A percentile compares a stretch with the other conserved stretches of the same genome.
Conservation (phyloP, 2,113 vertebrate genomes). For the Burhinus oedicnemus region DNA sequence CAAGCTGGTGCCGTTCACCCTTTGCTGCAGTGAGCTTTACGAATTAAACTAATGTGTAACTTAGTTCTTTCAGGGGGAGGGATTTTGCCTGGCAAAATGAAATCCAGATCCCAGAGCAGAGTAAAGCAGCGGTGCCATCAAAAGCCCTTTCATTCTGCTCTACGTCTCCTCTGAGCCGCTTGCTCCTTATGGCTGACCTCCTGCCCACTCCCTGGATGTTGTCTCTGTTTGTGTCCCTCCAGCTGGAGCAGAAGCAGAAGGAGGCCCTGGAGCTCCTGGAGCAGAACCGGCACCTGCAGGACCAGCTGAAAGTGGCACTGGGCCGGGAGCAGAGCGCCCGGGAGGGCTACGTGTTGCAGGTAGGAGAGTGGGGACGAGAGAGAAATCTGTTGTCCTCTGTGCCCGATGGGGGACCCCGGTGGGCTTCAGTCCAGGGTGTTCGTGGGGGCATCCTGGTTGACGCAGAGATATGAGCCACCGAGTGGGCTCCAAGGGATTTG, state of each 20-base stretch:
- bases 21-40: not conserved
- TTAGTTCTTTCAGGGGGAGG: not conserved
- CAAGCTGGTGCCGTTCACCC: not conserved
- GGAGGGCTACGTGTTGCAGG: slow-evolving; percentile 96
- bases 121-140: not conserved
- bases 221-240: slow-evolving; percentile 13
- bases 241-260: slow-evolving; percentile 94
- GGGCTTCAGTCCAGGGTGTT: not conserved
- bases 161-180: fast-evolving
- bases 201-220: not conserved
- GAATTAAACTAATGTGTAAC: not conserved
- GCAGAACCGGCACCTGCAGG: slow-evolving; percentile 91
- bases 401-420: not conserved
- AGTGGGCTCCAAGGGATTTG: not conserved
- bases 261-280: slow-evolving; percentile 90
- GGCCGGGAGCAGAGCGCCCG: slow-evolving; percentile 90
- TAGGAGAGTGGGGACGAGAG: slow-evolving; percentile 69
- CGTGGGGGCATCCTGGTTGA: not conserved
- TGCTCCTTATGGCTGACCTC: not conserved
- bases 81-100: slow-evolving; percentile 18
- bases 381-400: not conserved
- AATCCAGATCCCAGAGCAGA: not conserved
- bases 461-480: not conserved
- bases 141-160: not conserved
- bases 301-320: slow-evolving; percentile 89